Base-by-base conservation (phyloP, 2,797 vertebrate species). In the Sebastes glaucus region DNA sequence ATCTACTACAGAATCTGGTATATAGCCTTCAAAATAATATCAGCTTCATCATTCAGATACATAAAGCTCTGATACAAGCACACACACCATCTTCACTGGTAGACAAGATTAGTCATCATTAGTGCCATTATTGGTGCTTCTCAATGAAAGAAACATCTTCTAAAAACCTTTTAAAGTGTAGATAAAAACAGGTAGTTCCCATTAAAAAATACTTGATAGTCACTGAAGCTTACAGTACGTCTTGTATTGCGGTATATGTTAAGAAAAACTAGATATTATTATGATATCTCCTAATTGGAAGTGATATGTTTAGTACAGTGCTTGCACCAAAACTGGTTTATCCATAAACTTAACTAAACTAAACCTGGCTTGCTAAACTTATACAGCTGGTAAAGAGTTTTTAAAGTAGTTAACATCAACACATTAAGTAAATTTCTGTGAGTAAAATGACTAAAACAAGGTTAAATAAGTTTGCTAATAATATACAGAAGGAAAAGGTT, bases 401-500 rank as follows among this genome's bases (percentile, higher is more conserved):
- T 56, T 27, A 61, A 78, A 87, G 70, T 60, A 77, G 64, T 74
- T n/a, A 87, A 92, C 92, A 90, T 78, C 83, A 74, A 93, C 46
- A 93, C 75, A 88, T 81, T 81, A 87, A 90, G 83, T 89, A 79
- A 87, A 85, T 62, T 25, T 71, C 10, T 77, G 82, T 79, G 71
- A 82, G 72, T 79, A 78, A 90, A 89, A 76, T 55, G 80, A 85
- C 73, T 49, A 82, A 94, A 93, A 88, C 71, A 88, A 89, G 72
- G n/a, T 82, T 89, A 88, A 92, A 87, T 85, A 89, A 86, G 88
- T 90, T 27, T 77, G 67, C 55, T 81, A 65, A 78, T 81, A 88
- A 83, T 86, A 92, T 87, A 89, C 82, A 93, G 87, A 89, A 92
- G 82, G 80, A 88, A 92, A 90, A 88, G 42, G n/a, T 78, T 42